Percentiles rank a stretch among this genome's conserved stretches.
Evolutionary conservation across 2,888 invertebrate species (phyloP).

Genomic region (Cantharis nigra): DNA sequence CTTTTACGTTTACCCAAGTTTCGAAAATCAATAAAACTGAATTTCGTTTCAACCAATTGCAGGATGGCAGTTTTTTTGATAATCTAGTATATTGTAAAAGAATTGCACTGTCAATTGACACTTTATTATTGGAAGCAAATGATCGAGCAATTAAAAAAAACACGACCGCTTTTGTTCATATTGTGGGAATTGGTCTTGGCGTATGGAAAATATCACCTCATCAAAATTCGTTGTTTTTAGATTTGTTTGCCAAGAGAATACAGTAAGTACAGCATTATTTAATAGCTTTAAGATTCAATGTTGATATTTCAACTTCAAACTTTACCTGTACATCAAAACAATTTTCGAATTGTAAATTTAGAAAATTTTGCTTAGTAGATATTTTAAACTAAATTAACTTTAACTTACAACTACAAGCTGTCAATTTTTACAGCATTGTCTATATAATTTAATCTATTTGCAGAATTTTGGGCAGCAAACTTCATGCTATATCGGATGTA

Average conservation of each 20-base stretch:
- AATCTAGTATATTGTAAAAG: conserved; percentile 57
- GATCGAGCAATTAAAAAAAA: conserved; percentile 58
- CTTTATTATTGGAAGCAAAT: conserved; percentile 66
- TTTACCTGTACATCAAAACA: too few relatives aligned
- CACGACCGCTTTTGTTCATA: conserved; percentile 65
- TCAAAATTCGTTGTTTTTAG: conserved; percentile 66
- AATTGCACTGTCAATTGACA: conserved; percentile 63
- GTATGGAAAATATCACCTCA: conserved; percentile 68
- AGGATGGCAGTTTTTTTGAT: conserved; percentile 35
- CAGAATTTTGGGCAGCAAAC: conserved; percentile 38
- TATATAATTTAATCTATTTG: too few relatives aligned
- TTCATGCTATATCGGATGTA: conserved; percentile 64
- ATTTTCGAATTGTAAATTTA: too few relatives aligned
- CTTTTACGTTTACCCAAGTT: conserved; percentile 18
- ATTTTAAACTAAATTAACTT: too few relatives aligned
- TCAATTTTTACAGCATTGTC: too few relatives aligned
- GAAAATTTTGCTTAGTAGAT: too few relatives aligned
- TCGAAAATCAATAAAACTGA: neutral
- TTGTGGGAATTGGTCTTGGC: conserved; percentile 70
- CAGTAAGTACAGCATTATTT: conserved; percentile 44
- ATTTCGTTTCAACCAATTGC: conserved; percentile 29
- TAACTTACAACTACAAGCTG: too few relatives aligned
- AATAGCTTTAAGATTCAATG: too few relatives aligned
- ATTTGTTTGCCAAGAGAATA: conserved; percentile 67
- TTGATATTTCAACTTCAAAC: too few relatives aligned